Evolutionary conservation across 2,888 invertebrate genomes (phyloP), one percentile per base, ranked within the genome.

Genomic region (Diarsia brunnea): DNA sequence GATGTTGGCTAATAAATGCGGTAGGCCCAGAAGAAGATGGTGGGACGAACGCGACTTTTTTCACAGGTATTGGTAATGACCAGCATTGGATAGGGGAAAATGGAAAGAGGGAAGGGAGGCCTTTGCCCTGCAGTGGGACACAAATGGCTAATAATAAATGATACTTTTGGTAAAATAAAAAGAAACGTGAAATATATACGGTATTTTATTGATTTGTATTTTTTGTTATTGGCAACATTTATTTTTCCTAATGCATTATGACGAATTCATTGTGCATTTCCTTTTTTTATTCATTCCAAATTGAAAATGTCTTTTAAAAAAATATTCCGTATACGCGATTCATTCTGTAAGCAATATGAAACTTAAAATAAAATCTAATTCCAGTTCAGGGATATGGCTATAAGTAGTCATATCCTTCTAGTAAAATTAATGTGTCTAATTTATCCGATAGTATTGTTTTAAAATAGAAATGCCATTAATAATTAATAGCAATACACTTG

Each of bases 401-500:
- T n/a, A n/a, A n/a, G n/a, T n/a, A 49, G 12, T 31, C 7, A 24
- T 11, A 45, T 21, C 27, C 49, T n/a, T 53, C 1, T 43, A 21
- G 47, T 8, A 24, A 12, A 60, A 58, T 47, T 31, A 65, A 45
- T 31, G 60, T 53, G 53, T 49, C 43, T n/a, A 16, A 67, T 58
- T 45, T 24, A 1, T 19, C n/a, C 21, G 7, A 2, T 24, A n/a
- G 47, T 24, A 21, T 38, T 69, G 24, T 64, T 70, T 64, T 60
- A 73, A 85, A 83, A 78, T 73, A 69, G 75, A 68, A 69, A 12
- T 47, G 4, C 38, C 31, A 38, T 75, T 78, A 74, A 70, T 81
- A 81, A 67, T 83, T 70, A 75, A 85, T 65, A 49, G 66, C 45
- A 61, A 70, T 38, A n/a, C 38, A 73, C 43, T 83, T 76, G 80